Conservation (phyloP, 2,113 vertebrate species). For the Heliornis fulica region DNA sequence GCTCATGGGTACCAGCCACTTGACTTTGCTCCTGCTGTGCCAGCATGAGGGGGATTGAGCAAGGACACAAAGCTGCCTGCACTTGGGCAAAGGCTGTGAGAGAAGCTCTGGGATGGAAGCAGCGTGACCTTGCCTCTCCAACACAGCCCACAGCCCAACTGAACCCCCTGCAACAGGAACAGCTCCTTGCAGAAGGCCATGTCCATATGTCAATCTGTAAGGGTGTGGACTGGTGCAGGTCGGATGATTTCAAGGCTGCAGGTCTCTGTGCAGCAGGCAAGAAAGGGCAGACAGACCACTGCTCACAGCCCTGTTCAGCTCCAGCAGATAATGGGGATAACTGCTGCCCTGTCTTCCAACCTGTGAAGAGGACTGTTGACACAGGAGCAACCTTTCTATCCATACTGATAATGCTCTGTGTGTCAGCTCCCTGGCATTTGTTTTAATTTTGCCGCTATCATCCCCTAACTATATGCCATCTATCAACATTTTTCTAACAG, state of each 20-base stretch:
- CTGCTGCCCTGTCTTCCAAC: background rate
- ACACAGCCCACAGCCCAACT: background rate
- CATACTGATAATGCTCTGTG: background rate
- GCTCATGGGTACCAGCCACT: rapidly evolving
- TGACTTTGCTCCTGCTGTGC: background rate
- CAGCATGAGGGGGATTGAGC: background rate
- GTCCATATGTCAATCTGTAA: background rate
- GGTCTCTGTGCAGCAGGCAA: too few species aligned
- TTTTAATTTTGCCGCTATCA: background rate
- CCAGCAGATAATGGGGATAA: too few species aligned
- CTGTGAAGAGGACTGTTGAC: background rate
- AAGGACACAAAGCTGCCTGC: background rate
- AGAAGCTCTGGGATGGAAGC: background rate
- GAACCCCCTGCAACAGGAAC: background rate
- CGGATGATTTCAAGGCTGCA: background rate
- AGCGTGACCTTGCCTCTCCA: background rate
- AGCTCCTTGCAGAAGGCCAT: background rate
- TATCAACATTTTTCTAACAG: background rate
- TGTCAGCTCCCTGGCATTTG: background rate
- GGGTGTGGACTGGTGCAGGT: rapidly evolving
- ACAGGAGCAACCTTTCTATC: background rate
- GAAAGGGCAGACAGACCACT: background rate
- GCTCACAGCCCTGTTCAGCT: background rate
- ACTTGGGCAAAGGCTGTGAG: background rate
- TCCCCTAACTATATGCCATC: background rate